Conservation (phyloP, 1,140 invertebrate species). For the Atopsyche davidsoni region DNA sequence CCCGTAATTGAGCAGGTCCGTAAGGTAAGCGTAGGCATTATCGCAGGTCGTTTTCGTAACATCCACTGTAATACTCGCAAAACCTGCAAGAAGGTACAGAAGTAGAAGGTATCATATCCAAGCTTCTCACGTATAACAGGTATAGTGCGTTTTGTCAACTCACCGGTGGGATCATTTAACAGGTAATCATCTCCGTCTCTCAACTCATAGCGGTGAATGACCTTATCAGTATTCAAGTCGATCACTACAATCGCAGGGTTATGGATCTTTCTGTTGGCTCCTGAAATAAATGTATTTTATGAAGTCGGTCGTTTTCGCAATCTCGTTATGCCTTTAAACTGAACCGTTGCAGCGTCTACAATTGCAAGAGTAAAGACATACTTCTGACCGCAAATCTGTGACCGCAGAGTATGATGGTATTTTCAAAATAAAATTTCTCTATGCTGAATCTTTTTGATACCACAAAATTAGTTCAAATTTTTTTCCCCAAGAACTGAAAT, state of each 20-base stretch:
- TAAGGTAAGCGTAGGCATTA: constrained; percentile 65
- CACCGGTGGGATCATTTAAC: constrained; percentile 13
- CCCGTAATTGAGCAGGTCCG: constrained; percentile 61
- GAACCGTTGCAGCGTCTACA: background rate
- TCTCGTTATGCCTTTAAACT: constrained; percentile 6
- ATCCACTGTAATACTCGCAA: constrained; percentile 63
- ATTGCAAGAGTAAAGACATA: background rate
- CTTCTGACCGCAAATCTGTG: background rate
- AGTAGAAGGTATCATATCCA: background rate
- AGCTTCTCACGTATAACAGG: background rate
- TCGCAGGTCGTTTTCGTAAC: constrained; percentile 52
- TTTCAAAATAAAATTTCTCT: background rate
- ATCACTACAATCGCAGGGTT: constrained; percentile 59
- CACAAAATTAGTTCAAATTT: no score
- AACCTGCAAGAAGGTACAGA: constrained; percentile 35
- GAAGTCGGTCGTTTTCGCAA: no score
- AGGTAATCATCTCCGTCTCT: constrained; percentile 11
- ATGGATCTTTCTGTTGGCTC: constrained; percentile 49
- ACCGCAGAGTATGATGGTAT: background rate
- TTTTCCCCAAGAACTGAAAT: no score
- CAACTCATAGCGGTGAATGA: constrained; percentile 39
- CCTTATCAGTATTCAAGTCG: constrained; percentile 53
- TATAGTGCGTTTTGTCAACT: background rate
- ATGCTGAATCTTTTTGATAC: no score
- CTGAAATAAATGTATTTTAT: constrained; percentile 36